These are phyloP conservation scores for Caranx ignobilis DNA, from an alignment of 2,113 vertebrate species.

Conservation along the genomic window DNA sequence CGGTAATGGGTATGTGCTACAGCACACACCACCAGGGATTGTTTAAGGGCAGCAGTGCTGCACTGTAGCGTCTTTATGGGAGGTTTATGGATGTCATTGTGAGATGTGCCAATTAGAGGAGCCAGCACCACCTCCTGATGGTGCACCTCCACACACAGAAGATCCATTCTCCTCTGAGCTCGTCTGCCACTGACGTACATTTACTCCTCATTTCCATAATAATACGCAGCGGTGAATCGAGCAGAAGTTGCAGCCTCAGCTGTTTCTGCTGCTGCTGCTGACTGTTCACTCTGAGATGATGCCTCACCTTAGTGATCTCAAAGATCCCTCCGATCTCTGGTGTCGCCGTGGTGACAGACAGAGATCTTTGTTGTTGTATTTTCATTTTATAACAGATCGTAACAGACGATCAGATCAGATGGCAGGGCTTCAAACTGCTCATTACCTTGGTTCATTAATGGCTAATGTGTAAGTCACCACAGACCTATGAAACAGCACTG, in stretches of 20 bases:
- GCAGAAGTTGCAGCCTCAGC: slow-evolving; percentile 29
- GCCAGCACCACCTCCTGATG: too few species aligned
- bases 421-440: slow-evolving; percentile 13
- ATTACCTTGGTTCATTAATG: slow-evolving; percentile 12
- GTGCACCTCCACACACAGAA: background rate
- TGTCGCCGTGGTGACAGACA: background rate
- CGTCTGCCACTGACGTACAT: background rate
- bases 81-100: too few species aligned
- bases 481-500: background rate
- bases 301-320: background rate
- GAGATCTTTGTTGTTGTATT: background rate
- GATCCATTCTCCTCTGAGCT: slow-evolving; percentile 20
- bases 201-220: slow-evolving; percentile 35
- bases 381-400: background rate
- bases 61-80: too few species aligned
- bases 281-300: background rate
- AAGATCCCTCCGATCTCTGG: background rate
- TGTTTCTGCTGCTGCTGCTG: background rate
- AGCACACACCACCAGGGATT: too few species aligned
- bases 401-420: background rate
- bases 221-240: background rate
- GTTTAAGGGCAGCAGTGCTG: too few species aligned
- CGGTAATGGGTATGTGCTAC: too few species aligned
- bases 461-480: slow-evolving; percentile 13
- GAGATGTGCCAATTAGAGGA: too few species aligned